Conservation (phyloP, 2,113 vertebrate genomes). For the Macquaria australasica region DNA sequence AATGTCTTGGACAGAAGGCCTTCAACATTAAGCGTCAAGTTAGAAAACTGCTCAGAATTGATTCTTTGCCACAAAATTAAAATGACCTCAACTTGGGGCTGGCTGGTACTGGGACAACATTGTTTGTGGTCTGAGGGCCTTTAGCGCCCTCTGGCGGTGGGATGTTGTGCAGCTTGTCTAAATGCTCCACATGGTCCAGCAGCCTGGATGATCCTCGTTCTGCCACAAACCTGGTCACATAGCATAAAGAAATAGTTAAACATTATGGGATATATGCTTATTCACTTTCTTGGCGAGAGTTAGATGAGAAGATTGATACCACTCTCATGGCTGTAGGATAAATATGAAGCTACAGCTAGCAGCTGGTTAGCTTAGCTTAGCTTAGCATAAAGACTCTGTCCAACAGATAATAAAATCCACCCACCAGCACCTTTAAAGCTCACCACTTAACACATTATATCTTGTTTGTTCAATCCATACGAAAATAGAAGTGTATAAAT, state of each 20-base stretch:
- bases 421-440: neutral
- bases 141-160: conserved; percentile 74
- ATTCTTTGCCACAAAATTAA: neutral
- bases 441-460: neutral
- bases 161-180: conserved; percentile 88
- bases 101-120: conserved; percentile 46
- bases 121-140: conserved; percentile 19
- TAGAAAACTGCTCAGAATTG: neutral
- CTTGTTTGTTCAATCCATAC: neutral
- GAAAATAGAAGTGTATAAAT: neutral
- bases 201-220: conserved; percentile 87
- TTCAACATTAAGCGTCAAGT: neutral
- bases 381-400: neutral
- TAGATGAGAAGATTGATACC: neutral
- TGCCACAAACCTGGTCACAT: conserved; percentile 86
- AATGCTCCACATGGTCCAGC: conserved; percentile 88
- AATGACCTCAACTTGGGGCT: conserved; percentile 72
- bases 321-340: neutral
- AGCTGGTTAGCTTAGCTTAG: neutral
- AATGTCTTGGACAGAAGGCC: neutral
- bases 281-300: neutral
- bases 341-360: neutral
- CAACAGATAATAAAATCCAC: neutral
- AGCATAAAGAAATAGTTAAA: neutral
- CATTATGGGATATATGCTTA: rapidly evolving